Conservation (phyloP, 2,797 vertebrate genomes). For the Diglossa cyanea region DNA sequence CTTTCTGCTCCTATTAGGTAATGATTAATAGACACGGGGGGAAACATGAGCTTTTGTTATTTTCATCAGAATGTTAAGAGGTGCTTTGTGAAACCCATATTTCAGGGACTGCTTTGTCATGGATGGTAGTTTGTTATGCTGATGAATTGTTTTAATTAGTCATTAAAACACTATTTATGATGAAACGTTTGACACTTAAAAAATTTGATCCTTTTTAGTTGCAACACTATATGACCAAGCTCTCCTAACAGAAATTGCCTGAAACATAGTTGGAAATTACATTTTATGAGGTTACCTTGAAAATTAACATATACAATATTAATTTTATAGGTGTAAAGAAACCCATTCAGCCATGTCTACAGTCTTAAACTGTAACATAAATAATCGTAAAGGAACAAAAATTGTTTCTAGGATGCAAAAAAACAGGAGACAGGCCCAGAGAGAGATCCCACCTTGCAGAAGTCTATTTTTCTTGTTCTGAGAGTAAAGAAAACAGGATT, state of each 20-base stretch:
- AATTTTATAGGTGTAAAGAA: constrained; percentile 22
- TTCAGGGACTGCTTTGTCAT: constrained; percentile 54
- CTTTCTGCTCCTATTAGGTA: constrained; percentile 62
- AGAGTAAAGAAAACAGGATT: not conserved
- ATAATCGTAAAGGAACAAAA: not conserved
- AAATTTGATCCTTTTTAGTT: constrained; percentile 50
- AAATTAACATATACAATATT: constrained; percentile 34
- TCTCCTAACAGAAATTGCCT: constrained; percentile 29
- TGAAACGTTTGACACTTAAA: constrained; percentile 43
- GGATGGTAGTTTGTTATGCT: constrained; percentile 62
- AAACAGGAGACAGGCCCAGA: not conserved
- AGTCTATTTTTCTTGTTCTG: not conserved
- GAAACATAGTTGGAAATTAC: constrained; percentile 12
- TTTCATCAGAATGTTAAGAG: constrained; percentile 68
- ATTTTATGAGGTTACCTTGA: constrained; percentile 29
- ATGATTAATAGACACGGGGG: constrained; percentile 68
- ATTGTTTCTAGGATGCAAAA: not conserved
- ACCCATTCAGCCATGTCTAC: not conserved
- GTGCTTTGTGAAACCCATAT: constrained; percentile 46
- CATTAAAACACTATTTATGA: constrained; percentile 58
- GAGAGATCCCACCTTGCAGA: not conserved
- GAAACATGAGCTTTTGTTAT: constrained; percentile 21
- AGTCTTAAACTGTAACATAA: not conserved
- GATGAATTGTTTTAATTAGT: constrained; percentile 73
- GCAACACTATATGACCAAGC: not conserved